A percentile compares a stretch with the other conserved stretches of the same genome.
phyloP scores from a whole-genome alignment of 2,797 vertebrate genomes.

The Sitta carolinensis region DNA sequence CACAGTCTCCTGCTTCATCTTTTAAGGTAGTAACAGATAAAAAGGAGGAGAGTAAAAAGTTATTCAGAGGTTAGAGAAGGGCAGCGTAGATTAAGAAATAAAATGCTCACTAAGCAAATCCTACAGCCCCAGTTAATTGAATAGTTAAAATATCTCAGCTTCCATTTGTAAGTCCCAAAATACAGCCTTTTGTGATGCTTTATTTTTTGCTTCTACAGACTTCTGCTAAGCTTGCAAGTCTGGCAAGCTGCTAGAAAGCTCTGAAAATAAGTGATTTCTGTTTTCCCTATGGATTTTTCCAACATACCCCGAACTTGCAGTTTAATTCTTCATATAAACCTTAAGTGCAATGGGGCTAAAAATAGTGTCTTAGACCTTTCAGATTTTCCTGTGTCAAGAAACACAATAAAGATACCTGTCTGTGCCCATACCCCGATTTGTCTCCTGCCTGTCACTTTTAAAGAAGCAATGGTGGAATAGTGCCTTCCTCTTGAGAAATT shows the following conservation, averaged over 20 bases:
- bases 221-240: conserved; percentile 51
- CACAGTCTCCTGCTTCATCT: neutral
- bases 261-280: neutral
- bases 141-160: conserved; percentile 53
- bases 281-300: conserved; percentile 22
- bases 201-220: conserved; percentile 2
- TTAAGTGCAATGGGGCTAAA: neutral
- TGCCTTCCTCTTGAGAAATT: conserved; percentile 36
- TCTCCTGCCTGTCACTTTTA: conserved; percentile 37
- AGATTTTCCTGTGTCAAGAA: neutral
- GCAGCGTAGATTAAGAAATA: conserved; percentile 38
- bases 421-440: neutral
- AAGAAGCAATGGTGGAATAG: conserved; percentile 17
- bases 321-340: conserved; percentile 18
- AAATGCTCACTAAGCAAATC: conserved; percentile 61
- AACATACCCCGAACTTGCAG: neutral
- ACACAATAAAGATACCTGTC: conserved; percentile 15
- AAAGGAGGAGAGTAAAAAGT: conserved; percentile 19
- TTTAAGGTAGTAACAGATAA: conserved; percentile 12
- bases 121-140: conserved; percentile 39
- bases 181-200: conserved; percentile 19
- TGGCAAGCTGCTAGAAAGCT: neutral
- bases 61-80: conserved; percentile 50
- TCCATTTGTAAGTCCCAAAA: conserved; percentile 40
- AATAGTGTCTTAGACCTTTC: conserved; percentile 6